Evolutionary conservation across 2,113 vertebrate species (phyloP), one percentile per base, ranked within the genome.

Genomic region (Oryzias curvinotus): DNA sequence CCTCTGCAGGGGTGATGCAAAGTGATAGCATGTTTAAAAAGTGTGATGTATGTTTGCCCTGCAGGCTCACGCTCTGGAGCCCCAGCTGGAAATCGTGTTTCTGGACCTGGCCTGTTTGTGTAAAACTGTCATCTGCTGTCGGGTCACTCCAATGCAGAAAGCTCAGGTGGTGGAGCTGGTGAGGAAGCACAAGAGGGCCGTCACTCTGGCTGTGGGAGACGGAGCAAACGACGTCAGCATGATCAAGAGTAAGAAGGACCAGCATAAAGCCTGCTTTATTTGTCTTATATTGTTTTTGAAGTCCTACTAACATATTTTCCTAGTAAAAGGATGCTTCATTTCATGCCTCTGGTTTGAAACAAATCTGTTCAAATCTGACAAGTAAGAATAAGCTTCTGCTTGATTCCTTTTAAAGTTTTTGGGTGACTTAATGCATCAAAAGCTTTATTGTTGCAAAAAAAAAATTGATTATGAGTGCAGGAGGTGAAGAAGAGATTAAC

Each of bases 221-320:
- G 91, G 93, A 82, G 91, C 93, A 76, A 95, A 94, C 77, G 93
- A 94, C n/a, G 91, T 95, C 89, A 92, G 91, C 84, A 93, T 93
- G 90, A 95, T 94, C 72, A 93, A 93, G 87, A 93, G 89, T 94
- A 91, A 92, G 84, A n/a, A 53, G 47, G 18, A 59, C 17, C 26
- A 49, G n/a, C 44, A 17, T n/a, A 5, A 47, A 47, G 45, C 3
- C 14, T 15, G 16, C 16, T 2, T 12, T 2, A 3, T 12, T 12
- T 36, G 30, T 36, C 30, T 36, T 28, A 28, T 2, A 10, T 1
- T 36, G 8, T 12, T 36, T 10, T 36, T 36, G 10, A 3, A 36
- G 8, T 36, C 10, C 8, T 36, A 30, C 21, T 2, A 23, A 23
- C 21, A 23, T 30, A 6, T 30, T 30, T 30, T 30, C 28, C 28